Evolutionary conservation across 2,113 vertebrate species (phyloP).

Genomic region (Sciurus niger): DNA sequence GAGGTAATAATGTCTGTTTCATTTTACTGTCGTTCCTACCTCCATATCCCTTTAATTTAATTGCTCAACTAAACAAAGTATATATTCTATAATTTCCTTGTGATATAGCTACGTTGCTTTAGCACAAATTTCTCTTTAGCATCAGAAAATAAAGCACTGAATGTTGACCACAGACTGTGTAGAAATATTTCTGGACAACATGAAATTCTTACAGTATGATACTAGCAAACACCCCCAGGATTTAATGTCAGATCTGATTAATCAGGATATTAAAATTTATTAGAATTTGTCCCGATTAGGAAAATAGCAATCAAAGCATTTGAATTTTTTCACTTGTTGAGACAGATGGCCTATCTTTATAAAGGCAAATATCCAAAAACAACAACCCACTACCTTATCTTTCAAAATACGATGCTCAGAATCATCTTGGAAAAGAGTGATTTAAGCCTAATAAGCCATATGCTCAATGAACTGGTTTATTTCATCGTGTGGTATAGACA

Average conservation of each 20-base stretch:
- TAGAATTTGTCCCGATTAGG: conserved; percentile 87
- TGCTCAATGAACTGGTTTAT: conserved; percentile 90
- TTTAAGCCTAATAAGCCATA: conserved; percentile 92
- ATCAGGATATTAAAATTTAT: conserved; percentile 86
- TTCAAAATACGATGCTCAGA: conserved; percentile 91
- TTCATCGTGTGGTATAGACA: conserved; percentile 85
- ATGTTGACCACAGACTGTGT: background rate
- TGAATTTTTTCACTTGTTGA: conserved; percentile 87
- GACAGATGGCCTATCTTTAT: conserved; percentile 91
- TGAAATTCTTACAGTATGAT: conserved; percentile 68
- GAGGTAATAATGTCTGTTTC: too few species aligned
- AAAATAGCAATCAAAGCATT: conserved; percentile 90
- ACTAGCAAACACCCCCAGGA: conserved; percentile 78
- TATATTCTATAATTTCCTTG: background rate
- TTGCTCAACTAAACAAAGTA: conserved; percentile 8
- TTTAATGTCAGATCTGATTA: conserved; percentile 86
- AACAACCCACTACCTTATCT: conserved; percentile 87
- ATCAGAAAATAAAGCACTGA: conserved; percentile 48
- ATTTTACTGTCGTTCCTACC: too few species aligned
- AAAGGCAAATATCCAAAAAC: conserved; percentile 91
- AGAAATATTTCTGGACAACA: conserved; percentile 48
- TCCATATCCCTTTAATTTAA: background rate
- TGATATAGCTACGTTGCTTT: background rate
- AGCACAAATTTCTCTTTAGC: background rate
- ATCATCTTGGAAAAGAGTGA: conserved; percentile 90